Conservation (phyloP, 2,888 invertebrate species). For the Andrena chrysosceles region DNA sequence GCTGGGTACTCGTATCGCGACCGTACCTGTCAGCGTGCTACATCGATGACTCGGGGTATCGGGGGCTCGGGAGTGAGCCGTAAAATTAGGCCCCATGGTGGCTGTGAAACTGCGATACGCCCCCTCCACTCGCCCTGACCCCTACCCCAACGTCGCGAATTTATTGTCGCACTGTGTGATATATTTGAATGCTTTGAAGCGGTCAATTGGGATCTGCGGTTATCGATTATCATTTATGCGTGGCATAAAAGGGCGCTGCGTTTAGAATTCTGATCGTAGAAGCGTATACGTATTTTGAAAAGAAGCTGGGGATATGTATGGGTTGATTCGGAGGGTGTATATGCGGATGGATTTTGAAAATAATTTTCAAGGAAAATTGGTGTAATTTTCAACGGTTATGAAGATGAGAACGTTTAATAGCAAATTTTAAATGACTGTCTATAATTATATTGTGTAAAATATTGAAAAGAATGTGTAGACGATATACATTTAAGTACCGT, state of each 20-base stretch:
- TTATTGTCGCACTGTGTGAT: conserved; percentile 12
- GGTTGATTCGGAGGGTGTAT: no score
- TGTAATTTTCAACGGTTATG: no score
- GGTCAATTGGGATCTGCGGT: conserved; percentile 12
- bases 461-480: no score
- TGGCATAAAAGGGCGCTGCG: background rate
- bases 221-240: background rate
- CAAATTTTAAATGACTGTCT: no score
- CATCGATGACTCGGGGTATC: conserved; percentile 27
- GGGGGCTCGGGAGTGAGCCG: conserved; percentile 18
- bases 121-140: background rate
- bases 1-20: conserved; percentile 30
- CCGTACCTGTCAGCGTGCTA: conserved; percentile 44
- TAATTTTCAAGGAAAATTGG: no score
- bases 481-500: no score
- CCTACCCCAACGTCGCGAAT: background rate
- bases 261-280: no score
- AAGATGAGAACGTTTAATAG: no score
- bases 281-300: no score
- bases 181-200: background rate
- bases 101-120: conserved; percentile 26
- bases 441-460: no score
- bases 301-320: no score
- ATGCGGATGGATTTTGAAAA: no score
- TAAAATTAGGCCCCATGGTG: conserved; percentile 43